Percentiles rank a stretch among this genome's conserved stretches.
These are phyloP conservation scores for Nycticryphes semicollaris DNA, from an alignment of 2,113 vertebrate genomes.

Conservation along the genomic window DNA sequence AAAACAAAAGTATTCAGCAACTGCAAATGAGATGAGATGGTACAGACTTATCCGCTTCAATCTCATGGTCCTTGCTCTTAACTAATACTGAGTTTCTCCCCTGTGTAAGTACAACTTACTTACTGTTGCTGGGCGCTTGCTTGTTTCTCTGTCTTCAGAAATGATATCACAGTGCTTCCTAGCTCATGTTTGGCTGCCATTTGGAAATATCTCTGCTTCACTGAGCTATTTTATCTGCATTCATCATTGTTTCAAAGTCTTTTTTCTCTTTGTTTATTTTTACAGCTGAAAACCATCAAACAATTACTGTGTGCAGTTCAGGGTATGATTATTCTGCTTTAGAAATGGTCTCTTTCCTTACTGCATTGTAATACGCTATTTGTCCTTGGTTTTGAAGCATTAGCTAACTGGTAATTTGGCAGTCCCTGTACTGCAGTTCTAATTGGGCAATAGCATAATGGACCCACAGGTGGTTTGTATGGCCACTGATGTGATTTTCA, in stretches of 20 bases:
- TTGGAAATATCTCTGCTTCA: not conserved
- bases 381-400: not conserved
- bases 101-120: not conserved
- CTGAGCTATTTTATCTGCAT: not conserved
- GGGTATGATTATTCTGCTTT: not conserved
- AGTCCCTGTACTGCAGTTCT: not conserved
- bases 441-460: not conserved
- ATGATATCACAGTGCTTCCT: not conserved
- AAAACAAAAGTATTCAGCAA: not conserved
- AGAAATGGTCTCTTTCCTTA: not conserved
- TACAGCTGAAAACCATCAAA: conserved; percentile 12
- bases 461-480: not conserved
- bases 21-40: not conserved
- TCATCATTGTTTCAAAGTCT: not conserved
- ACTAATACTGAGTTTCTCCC: not conserved
- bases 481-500: not conserved
- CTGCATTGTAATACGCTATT: not conserved
- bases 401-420: not conserved
- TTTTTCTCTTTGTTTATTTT: conserved; percentile 16
- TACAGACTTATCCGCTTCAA: not conserved
- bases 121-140: not conserved
- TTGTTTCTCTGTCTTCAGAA: not conserved
- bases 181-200: not conserved
- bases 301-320: not conserved
- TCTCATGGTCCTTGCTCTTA: not conserved